phyloP scores from a whole-genome alignment of 2,888 invertebrate genomes.

The Ctenicera cuprea region DNA sequence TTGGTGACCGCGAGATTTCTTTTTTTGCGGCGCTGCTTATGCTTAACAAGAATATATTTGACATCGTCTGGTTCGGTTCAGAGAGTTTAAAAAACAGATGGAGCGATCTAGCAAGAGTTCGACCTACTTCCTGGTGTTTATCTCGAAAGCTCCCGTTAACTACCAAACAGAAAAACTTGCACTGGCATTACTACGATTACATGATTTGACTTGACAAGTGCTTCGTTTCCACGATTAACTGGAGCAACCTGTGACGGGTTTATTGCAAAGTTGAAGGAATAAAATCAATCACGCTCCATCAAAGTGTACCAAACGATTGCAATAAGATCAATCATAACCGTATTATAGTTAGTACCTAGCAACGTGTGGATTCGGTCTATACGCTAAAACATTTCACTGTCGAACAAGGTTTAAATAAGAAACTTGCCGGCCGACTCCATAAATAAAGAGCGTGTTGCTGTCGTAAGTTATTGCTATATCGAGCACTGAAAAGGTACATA shows the following conservation, averaged over 20 bases:
- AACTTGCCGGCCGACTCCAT: slow-evolving; percentile 25
- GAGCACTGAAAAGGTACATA: slow-evolving; percentile 6
- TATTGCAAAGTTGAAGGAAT: slow-evolving; percentile 34
- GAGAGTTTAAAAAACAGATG: not conserved
- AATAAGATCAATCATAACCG: slow-evolving; percentile 45
- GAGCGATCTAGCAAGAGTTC: slow-evolving; percentile 6
- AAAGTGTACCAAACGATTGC: slow-evolving; percentile 26
- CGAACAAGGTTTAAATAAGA: slow-evolving; percentile 39
- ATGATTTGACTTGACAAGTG: slow-evolving; percentile 41
- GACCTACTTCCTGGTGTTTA: slow-evolving; percentile 43
- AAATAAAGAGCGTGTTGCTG: slow-evolving; percentile 15
- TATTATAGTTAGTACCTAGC: not conserved
- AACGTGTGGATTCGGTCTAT: not conserved
- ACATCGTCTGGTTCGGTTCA: slow-evolving; percentile 15
- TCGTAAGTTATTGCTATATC: slow-evolving; percentile 18
- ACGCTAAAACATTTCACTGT: not conserved
- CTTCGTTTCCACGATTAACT: slow-evolving; percentile 38
- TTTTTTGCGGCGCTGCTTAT: slow-evolving; percentile 28
- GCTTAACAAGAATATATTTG: slow-evolving; percentile 26
- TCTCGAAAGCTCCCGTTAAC: slow-evolving; percentile 42
- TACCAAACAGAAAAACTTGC: slow-evolving; percentile 37
- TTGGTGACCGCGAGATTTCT: slow-evolving; percentile 39
- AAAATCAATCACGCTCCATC: slow-evolving; percentile 46
- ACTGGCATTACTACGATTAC: slow-evolving; percentile 23
- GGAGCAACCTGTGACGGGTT: slow-evolving; percentile 24